Evolutionary conservation across 92 coral and sea anemone genomes (phyloP), one percentile per base, ranked within the genome.

Genomic region (Epizoanthus illoricatus): DNA sequence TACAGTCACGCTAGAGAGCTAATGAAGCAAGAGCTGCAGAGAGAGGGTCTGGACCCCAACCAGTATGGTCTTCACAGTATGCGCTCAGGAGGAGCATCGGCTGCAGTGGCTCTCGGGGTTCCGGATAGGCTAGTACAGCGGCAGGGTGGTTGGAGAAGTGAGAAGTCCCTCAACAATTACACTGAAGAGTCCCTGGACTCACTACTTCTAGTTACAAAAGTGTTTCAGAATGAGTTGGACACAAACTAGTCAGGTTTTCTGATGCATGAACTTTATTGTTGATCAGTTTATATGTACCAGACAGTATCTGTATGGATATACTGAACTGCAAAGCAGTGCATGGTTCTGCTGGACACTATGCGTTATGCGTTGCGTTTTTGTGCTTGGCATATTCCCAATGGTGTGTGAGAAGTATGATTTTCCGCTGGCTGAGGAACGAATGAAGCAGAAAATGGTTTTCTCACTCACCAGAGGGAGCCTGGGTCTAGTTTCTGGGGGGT

Each of bases 131-230:
- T 86, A 39, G 79, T 71, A 33, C 85, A 86, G 72, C 69, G 81
- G 33, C 89, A 80, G 23, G 89, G 85, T 11, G 86, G 83, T 23
- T 74, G 86, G 86, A 33, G 86, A 43, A 86, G 86, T 63, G 83
- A 73, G 57, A 81, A 69, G 58, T 74, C 86, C 18, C 63, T 71
- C 57, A 81, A 86, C 55, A 74, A 66, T 74, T 86, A 75, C 80
- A 62, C 60, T 47, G 63, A 86, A 33, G 85, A 80, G 17, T 39
- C 72, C 11, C 71, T 80, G 10, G 85, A 73, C 69, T 74, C 86
- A 17, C 84, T 81, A 7, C 65, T 86, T 2, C 67, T 86, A 28
- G 86, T 81, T 7, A 47, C 83, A 4, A 86, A 81, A 56, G 47
- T 42, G 3, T 42, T 54, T 42, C 47, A 42, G 47, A 3, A 5